phyloP scores from a whole-genome alignment of 2,113 vertebrate species.

The Lasiurus cinereus region DNA sequence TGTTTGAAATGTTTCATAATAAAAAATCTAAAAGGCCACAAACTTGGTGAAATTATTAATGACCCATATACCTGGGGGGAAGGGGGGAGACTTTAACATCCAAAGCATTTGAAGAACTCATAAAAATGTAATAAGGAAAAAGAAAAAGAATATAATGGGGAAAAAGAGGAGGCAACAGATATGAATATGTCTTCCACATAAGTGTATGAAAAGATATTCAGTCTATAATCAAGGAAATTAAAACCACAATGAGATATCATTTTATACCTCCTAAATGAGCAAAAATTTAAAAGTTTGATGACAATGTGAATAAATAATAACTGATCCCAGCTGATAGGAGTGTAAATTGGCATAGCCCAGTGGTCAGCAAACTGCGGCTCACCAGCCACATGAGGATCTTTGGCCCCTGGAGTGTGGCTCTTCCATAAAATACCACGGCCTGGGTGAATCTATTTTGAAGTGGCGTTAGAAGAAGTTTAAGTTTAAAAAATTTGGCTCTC shows the following conservation, averaged over 20 bases:
- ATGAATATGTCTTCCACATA: not conserved
- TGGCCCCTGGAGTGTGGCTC: too few species aligned
- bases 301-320: not conserved
- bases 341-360: not conserved
- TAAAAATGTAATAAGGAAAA: slow-evolving; percentile 36
- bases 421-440: too few species aligned
- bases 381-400: too few species aligned
- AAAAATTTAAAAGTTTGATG: not conserved
- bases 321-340: not conserved
- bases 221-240: not conserved
- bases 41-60: not conserved
- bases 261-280: not conserved
- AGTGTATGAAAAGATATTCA: slow-evolving; percentile 2
- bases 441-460: too few species aligned
- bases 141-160: not conserved
- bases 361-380: too few species aligned
- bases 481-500: too few species aligned
- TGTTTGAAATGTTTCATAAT: not conserved
- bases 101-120: not conserved
- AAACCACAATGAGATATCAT: not conserved
- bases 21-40: not conserved
- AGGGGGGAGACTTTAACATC: not conserved
- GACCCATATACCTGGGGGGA: not conserved
- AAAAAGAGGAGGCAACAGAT: not conserved
- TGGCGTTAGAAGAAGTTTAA: too few species aligned